A percentile compares a stretch with the other conserved stretches of the same genome.
These are phyloP conservation scores for Enteromius radiatus DNA, from an alignment of 2,797 vertebrate genomes.

Conservation along the genomic window DNA sequence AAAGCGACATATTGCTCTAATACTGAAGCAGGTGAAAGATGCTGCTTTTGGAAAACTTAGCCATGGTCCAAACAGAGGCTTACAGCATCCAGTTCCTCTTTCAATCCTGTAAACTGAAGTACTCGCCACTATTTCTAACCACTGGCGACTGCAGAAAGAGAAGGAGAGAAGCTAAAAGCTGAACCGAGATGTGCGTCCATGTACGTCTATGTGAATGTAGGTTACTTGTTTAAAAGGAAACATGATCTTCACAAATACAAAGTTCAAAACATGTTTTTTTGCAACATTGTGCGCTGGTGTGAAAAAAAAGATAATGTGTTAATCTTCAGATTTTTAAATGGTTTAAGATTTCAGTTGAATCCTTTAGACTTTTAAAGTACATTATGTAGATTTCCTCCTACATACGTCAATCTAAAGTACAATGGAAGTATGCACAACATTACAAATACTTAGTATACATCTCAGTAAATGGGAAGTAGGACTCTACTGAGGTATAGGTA, in stretches of 20 bases:
- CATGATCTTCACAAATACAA: not conserved
- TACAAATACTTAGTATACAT: not conserved
- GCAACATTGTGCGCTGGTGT: too few relatives aligned
- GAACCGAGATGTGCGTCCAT: conserved; percentile 31
- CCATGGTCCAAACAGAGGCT: not conserved
- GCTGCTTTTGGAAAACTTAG: not conserved
- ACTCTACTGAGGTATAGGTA: not conserved
- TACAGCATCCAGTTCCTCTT: conserved; percentile 48
- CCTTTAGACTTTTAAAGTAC: not conserved
- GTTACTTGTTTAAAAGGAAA: not conserved
- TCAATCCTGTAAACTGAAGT: conserved; percentile 20
- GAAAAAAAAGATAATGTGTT: not conserved
- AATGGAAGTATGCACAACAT: not conserved
- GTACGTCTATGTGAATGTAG: not conserved
- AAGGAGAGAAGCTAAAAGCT: conserved; percentile 24
- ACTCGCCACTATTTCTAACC: conserved; percentile 22
- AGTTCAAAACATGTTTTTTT: not conserved
- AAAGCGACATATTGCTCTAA: not conserved
- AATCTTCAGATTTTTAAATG: not conserved
- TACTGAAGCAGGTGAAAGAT: not conserved
- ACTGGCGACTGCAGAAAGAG: conserved; percentile 6
- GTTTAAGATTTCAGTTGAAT: not conserved
- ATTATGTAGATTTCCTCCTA: not conserved
- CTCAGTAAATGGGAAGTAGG: not conserved
- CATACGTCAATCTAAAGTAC: not conserved